Conservation (phyloP, 2,113 vertebrate species). For the Fregata magnificens region DNA sequence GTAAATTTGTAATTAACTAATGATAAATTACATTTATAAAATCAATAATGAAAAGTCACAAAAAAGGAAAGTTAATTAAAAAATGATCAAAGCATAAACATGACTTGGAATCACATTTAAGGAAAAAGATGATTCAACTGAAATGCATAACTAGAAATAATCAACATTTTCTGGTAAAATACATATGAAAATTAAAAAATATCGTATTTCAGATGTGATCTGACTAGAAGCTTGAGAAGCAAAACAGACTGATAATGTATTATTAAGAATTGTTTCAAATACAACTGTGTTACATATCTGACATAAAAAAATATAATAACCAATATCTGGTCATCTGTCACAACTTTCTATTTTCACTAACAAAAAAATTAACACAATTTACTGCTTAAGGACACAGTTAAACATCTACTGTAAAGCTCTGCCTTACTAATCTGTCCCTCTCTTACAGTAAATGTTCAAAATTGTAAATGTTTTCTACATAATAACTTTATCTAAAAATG, state of each 20-base stretch:
- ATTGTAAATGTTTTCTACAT: background rate
- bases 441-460: background rate
- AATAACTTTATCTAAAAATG: background rate
- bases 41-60: background rate
- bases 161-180: background rate
- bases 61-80: background rate
- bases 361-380: background rate
- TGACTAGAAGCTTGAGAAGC: background rate
- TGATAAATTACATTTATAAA: background rate
- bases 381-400: background rate
- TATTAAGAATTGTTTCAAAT: background rate
- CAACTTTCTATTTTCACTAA: background rate
- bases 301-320: background rate
- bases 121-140: background rate
- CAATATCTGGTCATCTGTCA: background rate
- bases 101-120: background rate
- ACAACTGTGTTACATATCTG: background rate
- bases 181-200: background rate
- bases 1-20: background rate
- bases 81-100: background rate
- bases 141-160: background rate
- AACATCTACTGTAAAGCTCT: background rate
- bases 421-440: background rate
- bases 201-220: background rate
- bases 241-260: background rate